Base-by-base conservation (phyloP, 2,888 invertebrate genomes). In the Venusia cambrica region DNA sequence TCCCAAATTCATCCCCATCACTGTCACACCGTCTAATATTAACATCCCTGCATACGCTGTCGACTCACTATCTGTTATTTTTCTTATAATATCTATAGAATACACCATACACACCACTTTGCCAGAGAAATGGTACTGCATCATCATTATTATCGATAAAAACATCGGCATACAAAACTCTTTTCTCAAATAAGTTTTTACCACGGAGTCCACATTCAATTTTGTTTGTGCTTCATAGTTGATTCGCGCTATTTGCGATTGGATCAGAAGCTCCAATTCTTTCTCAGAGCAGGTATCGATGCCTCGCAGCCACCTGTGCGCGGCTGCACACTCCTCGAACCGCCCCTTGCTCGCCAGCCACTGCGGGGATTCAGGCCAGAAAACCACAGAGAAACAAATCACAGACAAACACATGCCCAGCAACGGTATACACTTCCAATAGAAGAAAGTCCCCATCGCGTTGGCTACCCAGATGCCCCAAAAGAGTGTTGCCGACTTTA, bases 391-490 rank as follows among this genome's bases (percentile, higher is more conserved):
- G 1, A 54, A 41, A 1, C 48, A 35, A 11, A 38, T 54, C 0
- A 50, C 1, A 1, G 56, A 48, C 7, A 43, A 24, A 4, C 45
- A 11, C 4, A 56, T 33, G 0, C 57, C 57, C 1, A 59, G 6
- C 2, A 58, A 7, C 1, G 59, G 45, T 6, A 65, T 61, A 20
- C 46, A 47, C 6, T 45, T 63, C 62, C 64, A 64, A 39, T 57
- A 16, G 1, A 47, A 50, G 29, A 55, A 59, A 0, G 61, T 56
- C 2, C 66, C 68, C 7, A 65, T 52, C 0, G 57, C 51, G 15
- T 68, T 67, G 1, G 67, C 45, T 2, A 53, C 48, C 60, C 62
- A 64, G 1, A 62, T 29, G 1, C 63, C 64, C 60, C 62, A 62
- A 2, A 52, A 53, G 1, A 57, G 27, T 1, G 54, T 53, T 0